Evolutionary conservation across 1,140 invertebrate species (phyloP), one percentile per base, ranked within the genome.

Genomic region (Drosophila varians): DNA sequence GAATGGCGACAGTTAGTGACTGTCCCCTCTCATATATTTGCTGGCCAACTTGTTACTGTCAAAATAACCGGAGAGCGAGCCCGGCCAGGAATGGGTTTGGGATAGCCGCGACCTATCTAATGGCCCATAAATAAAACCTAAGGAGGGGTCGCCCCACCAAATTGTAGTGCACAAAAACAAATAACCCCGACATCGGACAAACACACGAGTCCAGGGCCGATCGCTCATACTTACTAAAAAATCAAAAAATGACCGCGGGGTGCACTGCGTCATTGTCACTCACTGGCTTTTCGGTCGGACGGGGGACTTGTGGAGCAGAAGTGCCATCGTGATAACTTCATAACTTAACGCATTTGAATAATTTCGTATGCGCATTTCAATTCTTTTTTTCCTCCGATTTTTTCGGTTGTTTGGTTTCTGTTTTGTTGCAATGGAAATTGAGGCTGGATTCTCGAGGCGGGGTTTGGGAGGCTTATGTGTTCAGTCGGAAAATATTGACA

Each of bases 341-440:
- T 87, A 87, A 87, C 82, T 87, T 74, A 87, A 18, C 73, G 74
- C 65, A 87, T 87, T 87, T 87, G 73, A 87, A 87, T 87, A 87
- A 87, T 87, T 87, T 87, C 61, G 82, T 87, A 87, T 87, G 82
- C 82, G 82, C 82, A 87, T 87, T 87, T 87, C 82, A 82, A 87
- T 74, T n/a, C n/a, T n/a, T n/a, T n/a, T n/a, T n/a, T n/a, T n/a
- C n/a, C n/a, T n/a, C n/a, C n/a, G n/a, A n/a, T n/a, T 87, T 77
- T 51, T 52, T 49, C 43, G 28, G 16, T 57, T 12, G 23, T 43
- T 31, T 49, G n/a, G 12, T 12, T 5, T 16, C 16, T 38, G 36
- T 38, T 71, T 66, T 71, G 55, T 82, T 53, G 66, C 77, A 80
- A 66, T 61, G 74, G 66, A 74, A 76, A 74, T 71, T 54, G 45